Conservation (phyloP, 2,113 vertebrate species). For the Ophiodon elongatus region DNA sequence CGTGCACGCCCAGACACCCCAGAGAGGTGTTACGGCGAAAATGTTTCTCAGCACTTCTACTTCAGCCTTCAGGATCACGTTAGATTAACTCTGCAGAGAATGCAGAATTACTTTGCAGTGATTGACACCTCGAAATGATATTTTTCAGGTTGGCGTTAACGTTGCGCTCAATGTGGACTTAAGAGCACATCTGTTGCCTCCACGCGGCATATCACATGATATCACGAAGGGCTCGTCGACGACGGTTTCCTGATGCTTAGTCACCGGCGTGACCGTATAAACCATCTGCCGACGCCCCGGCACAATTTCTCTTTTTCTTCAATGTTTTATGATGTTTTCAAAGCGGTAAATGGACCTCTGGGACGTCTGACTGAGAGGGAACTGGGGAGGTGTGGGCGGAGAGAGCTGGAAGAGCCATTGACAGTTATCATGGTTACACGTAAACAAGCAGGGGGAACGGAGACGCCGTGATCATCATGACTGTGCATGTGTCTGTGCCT, state of each 20-base stretch:
- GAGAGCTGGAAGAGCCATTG: conserved; percentile 57
- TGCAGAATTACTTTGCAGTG: conserved; percentile 1
- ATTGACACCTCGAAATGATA: conserved; percentile 10
- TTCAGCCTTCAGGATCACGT: conserved; percentile 51
- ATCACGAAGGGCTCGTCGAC: conserved; percentile 1
- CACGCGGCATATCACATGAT: background rate
- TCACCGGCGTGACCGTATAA: conserved; percentile 56
- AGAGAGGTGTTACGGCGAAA: conserved; percentile 64
- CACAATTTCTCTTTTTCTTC: background rate
- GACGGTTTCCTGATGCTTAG: conserved; percentile 43
- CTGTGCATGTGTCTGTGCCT: background rate
- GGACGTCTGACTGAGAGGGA: conserved; percentile 51
- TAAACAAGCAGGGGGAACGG: conserved; percentile 54
- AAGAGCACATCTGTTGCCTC: background rate
- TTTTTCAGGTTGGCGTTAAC: background rate
- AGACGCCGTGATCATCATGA: conserved; percentile 10
- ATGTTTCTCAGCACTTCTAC: conserved; percentile 66
- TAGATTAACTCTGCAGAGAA: conserved; percentile 22
- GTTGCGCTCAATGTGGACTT: background rate
- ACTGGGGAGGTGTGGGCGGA: conserved; percentile 21
- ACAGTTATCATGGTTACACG: conserved; percentile 68
- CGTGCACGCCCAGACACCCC: conserved; percentile 64
- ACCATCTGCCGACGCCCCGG: conserved; percentile 53
- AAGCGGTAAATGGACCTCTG: conserved; percentile 54
- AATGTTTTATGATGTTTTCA: conserved; percentile 67